phyloP scores from a whole-genome alignment of 1,140 invertebrate genomes.

The Formica selysi region DNA sequence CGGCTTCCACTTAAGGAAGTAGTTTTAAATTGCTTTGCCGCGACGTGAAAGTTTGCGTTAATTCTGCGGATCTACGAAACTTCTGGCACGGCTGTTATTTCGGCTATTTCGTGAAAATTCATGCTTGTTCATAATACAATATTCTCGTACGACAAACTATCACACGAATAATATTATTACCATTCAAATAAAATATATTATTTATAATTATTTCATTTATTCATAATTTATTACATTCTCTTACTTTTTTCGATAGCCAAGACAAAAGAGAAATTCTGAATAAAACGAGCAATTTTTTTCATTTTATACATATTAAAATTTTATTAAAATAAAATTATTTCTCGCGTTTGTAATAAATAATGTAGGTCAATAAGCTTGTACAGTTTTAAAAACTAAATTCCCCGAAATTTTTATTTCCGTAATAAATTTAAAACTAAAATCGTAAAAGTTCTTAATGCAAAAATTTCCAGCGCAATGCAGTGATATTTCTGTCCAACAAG shows the following conservation, averaged over 20 bases:
- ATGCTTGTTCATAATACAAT: constrained; percentile 7
- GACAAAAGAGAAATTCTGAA: background rate
- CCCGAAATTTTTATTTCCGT: background rate
- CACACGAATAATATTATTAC: background rate
- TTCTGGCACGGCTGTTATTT: constrained; percentile 1
- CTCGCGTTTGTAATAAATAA: background rate
- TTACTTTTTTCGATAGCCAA: background rate
- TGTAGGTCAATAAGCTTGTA: background rate
- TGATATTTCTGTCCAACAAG: constrained; percentile 64
- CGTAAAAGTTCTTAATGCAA: background rate
- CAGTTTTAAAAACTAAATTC: background rate
- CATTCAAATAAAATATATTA: background rate
- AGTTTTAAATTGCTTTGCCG: constrained; percentile 73
- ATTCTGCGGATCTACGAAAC: constrained; percentile 4
- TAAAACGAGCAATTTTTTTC: background rate
- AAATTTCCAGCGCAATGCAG: constrained; percentile 18
- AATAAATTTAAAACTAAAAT: background rate
- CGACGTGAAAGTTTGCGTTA: constrained; percentile 52
- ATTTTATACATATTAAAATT: background rate
- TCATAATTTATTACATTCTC: background rate
- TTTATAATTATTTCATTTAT: background rate
- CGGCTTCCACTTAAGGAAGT: constrained; percentile 60
- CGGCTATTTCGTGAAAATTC: constrained; percentile 38
- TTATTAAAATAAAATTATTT: constrained; percentile 4
- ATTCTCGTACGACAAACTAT: background rate